These are phyloP conservation scores for Pangasianodon hypophthalmus DNA, from an alignment of 2,113 vertebrate species.

Conservation along the genomic window DNA sequence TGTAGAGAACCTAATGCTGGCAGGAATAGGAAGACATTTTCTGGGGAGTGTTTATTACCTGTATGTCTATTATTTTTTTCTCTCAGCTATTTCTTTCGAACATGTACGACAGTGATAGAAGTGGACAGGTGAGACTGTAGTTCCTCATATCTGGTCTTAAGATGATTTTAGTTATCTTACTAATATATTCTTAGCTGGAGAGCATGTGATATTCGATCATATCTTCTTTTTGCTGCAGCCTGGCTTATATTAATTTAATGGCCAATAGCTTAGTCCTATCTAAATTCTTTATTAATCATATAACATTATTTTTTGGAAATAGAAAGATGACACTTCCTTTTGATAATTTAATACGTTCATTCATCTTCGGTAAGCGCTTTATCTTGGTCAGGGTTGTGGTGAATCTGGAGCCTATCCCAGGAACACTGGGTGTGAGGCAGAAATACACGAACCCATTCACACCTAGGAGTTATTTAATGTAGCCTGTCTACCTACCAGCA, in stretches of 20 bases:
- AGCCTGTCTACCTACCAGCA: background rate
- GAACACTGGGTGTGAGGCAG: background rate
- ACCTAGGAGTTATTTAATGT: background rate
- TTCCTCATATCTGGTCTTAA: background rate
- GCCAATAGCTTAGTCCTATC: background rate
- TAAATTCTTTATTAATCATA: background rate
- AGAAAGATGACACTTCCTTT: background rate
- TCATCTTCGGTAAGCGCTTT: background rate
- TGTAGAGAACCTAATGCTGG: background rate
- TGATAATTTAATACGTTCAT: background rate
- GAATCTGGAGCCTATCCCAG: background rate
- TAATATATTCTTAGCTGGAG: background rate
- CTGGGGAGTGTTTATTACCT: background rate
- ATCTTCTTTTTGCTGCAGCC: background rate
- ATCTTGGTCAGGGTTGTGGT: background rate
- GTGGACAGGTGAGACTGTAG: background rate
- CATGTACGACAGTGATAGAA: background rate
- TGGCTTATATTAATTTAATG: background rate
- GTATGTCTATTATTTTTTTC: background rate
- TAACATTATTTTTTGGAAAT: background rate
- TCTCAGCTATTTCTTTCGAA: background rate
- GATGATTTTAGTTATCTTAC: background rate
- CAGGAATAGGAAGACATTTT: background rate
- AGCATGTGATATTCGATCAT: background rate
- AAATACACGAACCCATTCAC: no score